Evolutionary conservation across 2,888 invertebrate genomes (phyloP).

Genomic region (Calephelis perditalis): DNA sequence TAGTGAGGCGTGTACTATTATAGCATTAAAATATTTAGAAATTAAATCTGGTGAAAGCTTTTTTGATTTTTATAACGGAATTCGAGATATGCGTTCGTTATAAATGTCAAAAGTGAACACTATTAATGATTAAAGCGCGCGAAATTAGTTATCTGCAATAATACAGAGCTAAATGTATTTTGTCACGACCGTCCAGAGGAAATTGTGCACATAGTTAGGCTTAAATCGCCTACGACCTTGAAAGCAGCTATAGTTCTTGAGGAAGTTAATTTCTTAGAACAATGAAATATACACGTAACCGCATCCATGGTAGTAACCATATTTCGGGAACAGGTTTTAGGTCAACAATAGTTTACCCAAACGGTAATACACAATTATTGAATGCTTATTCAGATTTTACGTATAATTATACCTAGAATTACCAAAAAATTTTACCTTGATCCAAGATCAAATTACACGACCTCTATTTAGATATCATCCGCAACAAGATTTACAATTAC

Average conservation of each 20-base stretch:
- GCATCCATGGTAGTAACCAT: too few relatives aligned
- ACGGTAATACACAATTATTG: too few relatives aligned
- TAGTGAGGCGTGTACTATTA: slow-evolving; percentile 9
- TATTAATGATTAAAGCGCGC: not conserved
- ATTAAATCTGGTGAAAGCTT: slow-evolving; percentile 8
- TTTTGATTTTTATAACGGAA: not conserved
- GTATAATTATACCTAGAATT: too few relatives aligned
- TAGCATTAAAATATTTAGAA: slow-evolving; percentile 3
- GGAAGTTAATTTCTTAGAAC: not conserved
- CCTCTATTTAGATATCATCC: too few relatives aligned
- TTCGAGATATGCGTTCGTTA: not conserved
- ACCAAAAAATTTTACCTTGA: too few relatives aligned
- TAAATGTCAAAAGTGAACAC: not conserved
- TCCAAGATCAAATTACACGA: too few relatives aligned
- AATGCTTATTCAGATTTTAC: too few relatives aligned
- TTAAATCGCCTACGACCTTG: not conserved
- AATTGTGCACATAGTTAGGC: not conserved
- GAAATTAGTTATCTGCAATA: not conserved
- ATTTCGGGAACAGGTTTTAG: too few relatives aligned
- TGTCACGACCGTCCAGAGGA: not conserved
- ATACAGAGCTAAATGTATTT: not conserved
- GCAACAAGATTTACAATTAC: too few relatives aligned
- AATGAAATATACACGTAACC: too few relatives aligned
- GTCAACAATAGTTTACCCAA: too few relatives aligned
- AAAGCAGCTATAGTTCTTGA: not conserved